Conservation (phyloP, 2,113 vertebrate species). For the Nothoprocta perdicaria region DNA sequence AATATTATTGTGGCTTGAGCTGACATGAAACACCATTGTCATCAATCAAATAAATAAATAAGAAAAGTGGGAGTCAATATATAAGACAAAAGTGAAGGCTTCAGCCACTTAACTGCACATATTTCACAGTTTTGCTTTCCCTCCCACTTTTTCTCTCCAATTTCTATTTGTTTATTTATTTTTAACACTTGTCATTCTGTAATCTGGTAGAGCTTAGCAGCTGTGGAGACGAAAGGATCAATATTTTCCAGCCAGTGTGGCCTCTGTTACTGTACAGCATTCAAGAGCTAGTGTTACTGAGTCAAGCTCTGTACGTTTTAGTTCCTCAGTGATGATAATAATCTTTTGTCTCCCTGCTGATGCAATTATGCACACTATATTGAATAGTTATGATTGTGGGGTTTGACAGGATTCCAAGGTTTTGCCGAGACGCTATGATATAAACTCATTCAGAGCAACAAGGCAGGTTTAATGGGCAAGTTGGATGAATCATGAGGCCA, state of each 20-base stretch:
- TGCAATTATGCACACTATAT: constrained; percentile 21
- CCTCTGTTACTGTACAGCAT: neutral
- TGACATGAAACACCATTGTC: constrained; percentile 62
- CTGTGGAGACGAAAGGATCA: constrained; percentile 50
- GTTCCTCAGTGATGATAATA: neutral
- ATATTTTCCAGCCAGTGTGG: constrained; percentile 2
- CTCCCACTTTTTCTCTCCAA: neutral
- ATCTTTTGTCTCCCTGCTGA: constrained; percentile 29
- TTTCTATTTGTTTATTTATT: neutral
- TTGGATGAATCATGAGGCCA: constrained; percentile 59
- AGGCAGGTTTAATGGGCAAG: constrained; percentile 56
- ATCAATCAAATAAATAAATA: constrained; percentile 71
- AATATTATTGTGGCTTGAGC: constrained; percentile 71
- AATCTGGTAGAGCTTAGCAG: constrained; percentile 48
- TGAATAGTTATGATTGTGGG: constrained; percentile 33
- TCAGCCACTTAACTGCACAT: constrained; percentile 36
- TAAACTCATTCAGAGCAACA: constrained; percentile 39
- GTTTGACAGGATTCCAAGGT: constrained; percentile 30
- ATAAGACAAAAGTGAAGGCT: constrained; percentile 36
- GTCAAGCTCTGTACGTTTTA: constrained; percentile 19
- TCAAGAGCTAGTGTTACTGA: constrained; percentile 1
- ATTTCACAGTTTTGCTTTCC: constrained; percentile 27
- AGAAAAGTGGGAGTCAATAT: constrained; percentile 70
- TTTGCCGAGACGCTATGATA: constrained; percentile 30
- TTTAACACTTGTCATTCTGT: constrained; percentile 9